Conservation (phyloP, 2,113 vertebrate genomes). For the Centrocercus urophasianus region DNA sequence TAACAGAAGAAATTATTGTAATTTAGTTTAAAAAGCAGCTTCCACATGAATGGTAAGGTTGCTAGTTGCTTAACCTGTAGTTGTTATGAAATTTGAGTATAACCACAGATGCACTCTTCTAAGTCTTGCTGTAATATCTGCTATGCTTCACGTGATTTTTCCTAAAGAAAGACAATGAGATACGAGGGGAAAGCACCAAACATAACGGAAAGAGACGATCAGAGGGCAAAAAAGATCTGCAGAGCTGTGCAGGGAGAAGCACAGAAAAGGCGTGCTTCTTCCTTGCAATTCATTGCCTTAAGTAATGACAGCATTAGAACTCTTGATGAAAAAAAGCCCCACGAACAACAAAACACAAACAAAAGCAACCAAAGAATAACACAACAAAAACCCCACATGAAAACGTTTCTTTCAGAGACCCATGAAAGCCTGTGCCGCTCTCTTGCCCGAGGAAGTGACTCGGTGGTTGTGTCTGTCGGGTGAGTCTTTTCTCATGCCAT, state of each 20-base stretch:
- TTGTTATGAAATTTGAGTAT: not conserved
- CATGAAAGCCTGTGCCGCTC: conserved; percentile 79
- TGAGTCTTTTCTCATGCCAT: conserved; percentile 52
- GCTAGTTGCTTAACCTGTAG: not conserved
- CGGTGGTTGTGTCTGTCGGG: conserved; percentile 87
- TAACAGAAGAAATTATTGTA: not conserved
- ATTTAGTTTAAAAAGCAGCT: not conserved
- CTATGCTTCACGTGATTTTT: not conserved
- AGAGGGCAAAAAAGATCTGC: not conserved
- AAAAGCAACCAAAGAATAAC: not conserved
- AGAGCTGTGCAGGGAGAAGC: not conserved
- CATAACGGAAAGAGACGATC: not conserved
- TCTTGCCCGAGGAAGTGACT: conserved; percentile 80
- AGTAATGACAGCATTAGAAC: not conserved
- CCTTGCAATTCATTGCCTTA: not conserved
- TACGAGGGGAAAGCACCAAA: not conserved
- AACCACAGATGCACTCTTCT: not conserved
- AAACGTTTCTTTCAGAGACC: conserved; percentile 74
- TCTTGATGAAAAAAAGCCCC: not conserved
- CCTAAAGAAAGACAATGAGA: not conserved
- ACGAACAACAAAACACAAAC: not conserved
- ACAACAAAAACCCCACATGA: not conserved
- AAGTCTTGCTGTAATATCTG: not conserved
- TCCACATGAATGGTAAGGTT: not conserved
- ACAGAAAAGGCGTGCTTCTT: not conserved